These are phyloP conservation scores for Hirtodrosophila histrioides DNA, from an alignment of 2,888 invertebrate genomes.

Conservation along the genomic window DNA sequence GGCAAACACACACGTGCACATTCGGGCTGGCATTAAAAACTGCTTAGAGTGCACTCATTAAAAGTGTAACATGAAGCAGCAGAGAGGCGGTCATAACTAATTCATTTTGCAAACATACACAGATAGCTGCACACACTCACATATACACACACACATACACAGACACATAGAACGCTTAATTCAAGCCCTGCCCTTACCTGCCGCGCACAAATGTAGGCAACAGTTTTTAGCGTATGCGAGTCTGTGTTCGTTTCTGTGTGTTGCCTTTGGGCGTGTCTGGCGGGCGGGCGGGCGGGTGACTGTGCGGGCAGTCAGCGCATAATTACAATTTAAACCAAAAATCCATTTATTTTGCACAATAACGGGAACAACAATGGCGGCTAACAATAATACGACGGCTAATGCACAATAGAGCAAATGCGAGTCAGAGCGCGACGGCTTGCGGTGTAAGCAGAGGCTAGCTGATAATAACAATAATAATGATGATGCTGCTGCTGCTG, in stretches of 20 bases:
- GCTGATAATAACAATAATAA: slow-evolving; percentile 19
- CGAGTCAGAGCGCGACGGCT: background rate
- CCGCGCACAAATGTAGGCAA: slow-evolving; percentile 56
- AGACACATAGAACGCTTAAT: slow-evolving; percentile 27
- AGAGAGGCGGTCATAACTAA: slow-evolving; percentile 70
- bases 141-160: background rate
- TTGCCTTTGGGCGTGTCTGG: slow-evolving; percentile 14
- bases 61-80: slow-evolving; percentile 69
- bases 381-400: slow-evolving; percentile 69
- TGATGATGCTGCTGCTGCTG: slow-evolving; percentile 36
- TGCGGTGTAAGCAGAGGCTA: background rate
- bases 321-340: slow-evolving; percentile 80
- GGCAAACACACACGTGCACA: slow-evolving; percentile 1
- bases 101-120: slow-evolving; percentile 69
- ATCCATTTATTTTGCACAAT: slow-evolving; percentile 81
- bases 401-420: slow-evolving; percentile 55
- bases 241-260: slow-evolving; percentile 1
- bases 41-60: slow-evolving; percentile 77
- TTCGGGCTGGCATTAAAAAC: slow-evolving; percentile 52
- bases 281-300: slow-evolving; percentile 11
- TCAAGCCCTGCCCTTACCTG: slow-evolving; percentile 47
- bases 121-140: slow-evolving; percentile 9
- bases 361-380: slow-evolving; percentile 70
- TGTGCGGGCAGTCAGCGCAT: slow-evolving; percentile 56
- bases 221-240: slow-evolving; percentile 30